Conservation (phyloP, 2,113 vertebrate species). For the Cochlearius cochlearius region DNA sequence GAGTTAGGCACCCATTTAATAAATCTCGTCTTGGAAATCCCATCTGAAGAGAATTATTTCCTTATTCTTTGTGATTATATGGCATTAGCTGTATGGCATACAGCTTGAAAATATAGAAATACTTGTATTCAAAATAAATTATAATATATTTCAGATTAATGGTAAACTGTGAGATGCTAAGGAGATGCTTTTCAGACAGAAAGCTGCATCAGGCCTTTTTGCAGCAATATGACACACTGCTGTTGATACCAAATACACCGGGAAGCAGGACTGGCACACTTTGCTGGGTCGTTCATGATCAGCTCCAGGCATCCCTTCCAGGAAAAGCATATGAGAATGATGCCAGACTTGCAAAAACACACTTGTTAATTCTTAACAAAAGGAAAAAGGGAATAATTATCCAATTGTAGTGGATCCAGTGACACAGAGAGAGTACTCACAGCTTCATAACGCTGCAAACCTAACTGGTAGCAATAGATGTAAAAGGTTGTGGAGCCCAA, state of each 20-base stretch:
- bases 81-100: not conserved
- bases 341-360: not conserved
- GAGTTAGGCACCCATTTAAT: conserved; percentile 31
- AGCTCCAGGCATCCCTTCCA: not conserved
- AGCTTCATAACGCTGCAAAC: not conserved
- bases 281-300: not conserved
- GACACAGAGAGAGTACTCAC: not conserved
- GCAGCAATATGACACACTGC: not conserved
- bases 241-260: not conserved
- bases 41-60: conserved; percentile 31
- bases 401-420: not conserved
- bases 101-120: not conserved
- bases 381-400: not conserved
- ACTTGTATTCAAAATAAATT: not conserved
- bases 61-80: conserved; percentile 26
- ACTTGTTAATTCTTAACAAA: not conserved
- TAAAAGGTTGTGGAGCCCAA: not conserved
- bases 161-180: not conserved
- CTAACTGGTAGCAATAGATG: not conserved
- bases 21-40: conserved; percentile 18
- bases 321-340: not conserved
- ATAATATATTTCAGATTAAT: not conserved
- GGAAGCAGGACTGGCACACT: not conserved
- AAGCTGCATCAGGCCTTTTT: not conserved
- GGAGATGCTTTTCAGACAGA: not conserved